Base-by-base conservation (phyloP, 2,797 vertebrate genomes). In the Malacoctenus gilli region DNA sequence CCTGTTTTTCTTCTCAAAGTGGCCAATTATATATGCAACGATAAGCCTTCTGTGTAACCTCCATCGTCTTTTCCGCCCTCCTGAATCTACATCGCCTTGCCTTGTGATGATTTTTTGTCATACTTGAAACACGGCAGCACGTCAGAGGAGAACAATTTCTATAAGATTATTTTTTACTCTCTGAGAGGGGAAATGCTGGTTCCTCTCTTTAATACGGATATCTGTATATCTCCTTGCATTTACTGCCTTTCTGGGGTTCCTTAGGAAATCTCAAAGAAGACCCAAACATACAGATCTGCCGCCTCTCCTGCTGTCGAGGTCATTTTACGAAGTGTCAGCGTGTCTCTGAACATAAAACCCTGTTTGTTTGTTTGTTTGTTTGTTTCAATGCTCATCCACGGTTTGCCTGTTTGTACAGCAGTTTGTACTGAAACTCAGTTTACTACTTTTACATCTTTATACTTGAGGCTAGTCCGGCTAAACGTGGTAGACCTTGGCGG, bases 391-490 rank as follows among this genome's bases (percentile, higher is more conserved):
- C 68, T 84, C 77, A 68, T 83, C 80, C 68, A 79, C 79, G 75
- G 73, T 87, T 80, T 68, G 79, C 84, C 85, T 84, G 82, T 91
- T 83, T 89, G 79, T 89, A 89, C 84, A 84, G 83, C 80, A 62
- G 82, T 89, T 87, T 89, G 65, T 87, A 88, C 83, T 85, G 82
- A 84, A 79, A 84, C 82, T 83, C 77, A 82, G 84, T 89, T 91
- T 84, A 87, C 84, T 84, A 91, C 84, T 87, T 89, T 88, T 90
- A 84, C 86, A 88, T 90, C 79, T 91, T 90, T 91, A 82, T 91
- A 89, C 80, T 84, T 80, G 63, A 85, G 71, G 74, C 75, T 82
- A 34, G 72, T 82, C 66, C 70, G 56, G 61, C 67, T 65, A 41
- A 61, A 77, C 37, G 71, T 68, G 74, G 74, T 82, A 61, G 72